Conservation (phyloP, 2,888 invertebrate species). For the Desoria tigrina region DNA sequence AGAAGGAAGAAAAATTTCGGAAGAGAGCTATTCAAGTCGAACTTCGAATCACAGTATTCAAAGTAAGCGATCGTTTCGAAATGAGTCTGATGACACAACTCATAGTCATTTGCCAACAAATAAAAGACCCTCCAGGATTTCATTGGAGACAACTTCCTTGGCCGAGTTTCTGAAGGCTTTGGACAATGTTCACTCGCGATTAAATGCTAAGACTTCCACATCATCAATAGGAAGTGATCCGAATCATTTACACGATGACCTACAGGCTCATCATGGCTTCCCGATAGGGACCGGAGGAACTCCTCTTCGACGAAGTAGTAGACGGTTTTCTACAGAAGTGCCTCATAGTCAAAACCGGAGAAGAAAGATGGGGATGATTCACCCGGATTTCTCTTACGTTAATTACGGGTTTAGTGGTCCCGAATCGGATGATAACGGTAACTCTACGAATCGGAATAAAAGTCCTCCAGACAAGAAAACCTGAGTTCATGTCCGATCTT, state of each 20-base stretch:
- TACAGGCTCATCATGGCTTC: constrained; percentile 15
- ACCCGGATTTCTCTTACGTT: constrained; percentile 48
- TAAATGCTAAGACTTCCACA: constrained; percentile 29
- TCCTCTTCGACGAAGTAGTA: constrained; percentile 1
- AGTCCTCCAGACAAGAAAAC: too few relatives aligned
- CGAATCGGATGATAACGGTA: constrained; percentile 5
- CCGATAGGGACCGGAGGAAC: constrained; percentile 5
- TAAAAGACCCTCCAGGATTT: constrained; percentile 18
- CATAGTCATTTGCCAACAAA: not conserved
- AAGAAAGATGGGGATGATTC: constrained; percentile 48
- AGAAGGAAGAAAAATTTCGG: constrained; percentile 29
- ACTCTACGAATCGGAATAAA: not conserved
- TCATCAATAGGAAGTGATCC: constrained; percentile 15
- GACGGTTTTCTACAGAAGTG: constrained; percentile 1
- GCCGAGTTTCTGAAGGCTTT: constrained; percentile 78
- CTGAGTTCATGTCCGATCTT: too few relatives aligned
- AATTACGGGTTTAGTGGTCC: constrained; percentile 44
- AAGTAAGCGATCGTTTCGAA: not conserved
- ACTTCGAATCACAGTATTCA: constrained; percentile 15
- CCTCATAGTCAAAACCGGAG: constrained; percentile 21
- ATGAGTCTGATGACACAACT: not conserved
- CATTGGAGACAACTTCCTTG: constrained; percentile 75
- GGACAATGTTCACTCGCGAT: constrained; percentile 64
- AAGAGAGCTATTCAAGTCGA: constrained; percentile 27
- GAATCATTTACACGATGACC: constrained; percentile 9